Evolutionary conservation across 2,113 vertebrate species (phyloP).

Genomic region (Microcebus jonahi): DNA sequence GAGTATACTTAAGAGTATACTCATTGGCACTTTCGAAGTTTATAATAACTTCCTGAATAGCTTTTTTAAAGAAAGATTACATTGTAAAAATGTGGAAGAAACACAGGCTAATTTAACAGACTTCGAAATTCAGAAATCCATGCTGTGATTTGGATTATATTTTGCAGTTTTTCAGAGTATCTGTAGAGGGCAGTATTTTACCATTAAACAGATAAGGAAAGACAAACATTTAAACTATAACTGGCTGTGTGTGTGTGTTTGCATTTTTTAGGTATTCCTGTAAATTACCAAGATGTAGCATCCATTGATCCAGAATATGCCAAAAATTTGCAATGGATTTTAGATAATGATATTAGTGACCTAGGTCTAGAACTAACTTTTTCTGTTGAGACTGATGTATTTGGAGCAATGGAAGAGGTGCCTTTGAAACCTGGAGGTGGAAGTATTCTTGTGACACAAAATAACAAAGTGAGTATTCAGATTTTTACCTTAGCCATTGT

Average conservation of each 20-base stretch:
- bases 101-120: constrained; percentile 32
- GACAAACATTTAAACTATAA: constrained; percentile 12
- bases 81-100: constrained; percentile 39
- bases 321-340: constrained; percentile 99
- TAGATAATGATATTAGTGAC: constrained; percentile 99
- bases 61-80: constrained; percentile 29
- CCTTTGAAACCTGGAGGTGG: constrained; percentile 95
- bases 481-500: constrained; percentile 43
- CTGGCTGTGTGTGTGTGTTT: constrained; percentile 46
- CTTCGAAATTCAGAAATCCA: constrained; percentile 17
- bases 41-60: constrained; percentile 30
- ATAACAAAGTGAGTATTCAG: constrained; percentile 92
- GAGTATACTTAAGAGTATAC: constrained; percentile 7
- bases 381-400: constrained; percentile 98
- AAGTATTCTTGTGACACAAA: constrained; percentile 95
- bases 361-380: constrained; percentile 97
- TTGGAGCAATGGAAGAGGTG: constrained; percentile 98
- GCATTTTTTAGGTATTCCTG: constrained; percentile 92
- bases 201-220: constrained; percentile 70
- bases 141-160: constrained; percentile 37
- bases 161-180: constrained; percentile 78
- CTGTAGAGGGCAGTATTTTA: constrained; percentile 88
- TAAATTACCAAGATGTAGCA: constrained; percentile 98
- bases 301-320: constrained; percentile 99
- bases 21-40: constrained; percentile 21